These are phyloP conservation scores for Coluber constrictor DNA, from an alignment of 2,797 vertebrate species.

Conservation along the genomic window DNA sequence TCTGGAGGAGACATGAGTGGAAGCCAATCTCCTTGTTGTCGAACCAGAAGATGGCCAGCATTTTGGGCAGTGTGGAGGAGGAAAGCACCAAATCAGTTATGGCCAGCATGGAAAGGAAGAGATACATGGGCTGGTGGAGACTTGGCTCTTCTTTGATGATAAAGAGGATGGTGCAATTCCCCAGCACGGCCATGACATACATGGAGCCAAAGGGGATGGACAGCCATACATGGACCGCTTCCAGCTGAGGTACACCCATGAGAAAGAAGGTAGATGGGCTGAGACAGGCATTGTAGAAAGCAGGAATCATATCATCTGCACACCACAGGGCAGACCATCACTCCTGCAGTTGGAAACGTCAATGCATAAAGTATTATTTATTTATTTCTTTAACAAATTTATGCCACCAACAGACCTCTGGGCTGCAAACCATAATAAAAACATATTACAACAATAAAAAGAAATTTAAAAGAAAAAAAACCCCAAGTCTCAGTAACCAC, in stretches of 20 bases:
- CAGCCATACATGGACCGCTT: background rate
- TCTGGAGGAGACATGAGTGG: slow-evolving; percentile 68
- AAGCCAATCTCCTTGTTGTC: slow-evolving; percentile 34
- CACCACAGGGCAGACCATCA: background rate
- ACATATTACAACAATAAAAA: background rate
- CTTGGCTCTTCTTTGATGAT: slow-evolving; percentile 38
- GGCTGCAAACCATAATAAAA: background rate
- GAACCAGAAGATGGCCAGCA: slow-evolving; percentile 51
- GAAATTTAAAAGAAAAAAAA: background rate
- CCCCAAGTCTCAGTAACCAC: background rate
- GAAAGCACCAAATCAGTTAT: slow-evolving; percentile 65
- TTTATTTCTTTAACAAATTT: background rate
- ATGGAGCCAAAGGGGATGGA: background rate
- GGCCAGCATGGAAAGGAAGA: slow-evolving; percentile 68
- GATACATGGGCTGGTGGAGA: slow-evolving; percentile 67
- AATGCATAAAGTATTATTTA: background rate
- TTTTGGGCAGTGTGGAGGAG: slow-evolving; percentile 69
- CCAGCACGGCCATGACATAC: slow-evolving; percentile 16
- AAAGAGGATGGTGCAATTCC: slow-evolving; percentile 37
- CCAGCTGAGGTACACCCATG: background rate
- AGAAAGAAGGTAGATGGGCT: background rate
- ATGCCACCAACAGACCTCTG: background rate
- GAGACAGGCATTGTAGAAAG: background rate
- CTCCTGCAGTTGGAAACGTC: background rate
- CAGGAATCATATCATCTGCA: background rate